phyloP scores from a whole-genome alignment of 1,140 invertebrate species.

The Phymorhynchus buccinoides region DNA sequence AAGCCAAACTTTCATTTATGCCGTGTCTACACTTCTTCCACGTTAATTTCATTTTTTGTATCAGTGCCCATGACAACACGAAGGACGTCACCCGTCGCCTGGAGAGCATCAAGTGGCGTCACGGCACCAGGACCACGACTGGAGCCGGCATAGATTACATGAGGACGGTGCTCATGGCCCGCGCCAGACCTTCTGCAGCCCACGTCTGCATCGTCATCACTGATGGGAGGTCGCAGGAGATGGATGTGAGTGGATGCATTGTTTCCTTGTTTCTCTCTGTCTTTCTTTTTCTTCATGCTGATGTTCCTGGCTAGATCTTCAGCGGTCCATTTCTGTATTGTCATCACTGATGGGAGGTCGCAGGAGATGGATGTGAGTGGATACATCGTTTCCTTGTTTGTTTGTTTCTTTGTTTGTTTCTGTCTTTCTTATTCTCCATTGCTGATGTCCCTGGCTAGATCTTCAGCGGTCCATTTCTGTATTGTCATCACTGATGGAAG shows the following conservation, averaged over 20 bases:
- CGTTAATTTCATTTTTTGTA: not conserved
- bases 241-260: too few species aligned
- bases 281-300: too few species aligned
- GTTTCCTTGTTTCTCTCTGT: too few species aligned
- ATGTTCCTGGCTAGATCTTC: too few species aligned
- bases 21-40: not conserved
- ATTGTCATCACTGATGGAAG: conserved; percentile 47
- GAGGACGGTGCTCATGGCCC: not conserved
- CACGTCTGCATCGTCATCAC: conserved; percentile 47
- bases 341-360: too few species aligned
- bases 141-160: conserved; percentile 37
- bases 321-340: too few species aligned
- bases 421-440: too few species aligned
- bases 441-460: conserved; percentile 9
- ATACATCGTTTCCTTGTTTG: too few species aligned
- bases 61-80: conserved; percentile 29
- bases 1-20: not conserved
- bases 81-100: conserved; percentile 33
- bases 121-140: conserved; percentile 29
- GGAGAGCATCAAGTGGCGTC: conserved; percentile 22
- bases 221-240: conserved; percentile 45
- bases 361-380: too few species aligned
- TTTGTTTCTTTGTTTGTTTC: too few species aligned
- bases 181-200: conserved; percentile 18
- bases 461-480: conserved; percentile 33